A percentile compares a stretch with the other conserved stretches of the same genome.
These are phyloP conservation scores for Agrochola lychnidis DNA, from an alignment of 2,888 invertebrate genomes.

Conservation along the genomic window DNA sequence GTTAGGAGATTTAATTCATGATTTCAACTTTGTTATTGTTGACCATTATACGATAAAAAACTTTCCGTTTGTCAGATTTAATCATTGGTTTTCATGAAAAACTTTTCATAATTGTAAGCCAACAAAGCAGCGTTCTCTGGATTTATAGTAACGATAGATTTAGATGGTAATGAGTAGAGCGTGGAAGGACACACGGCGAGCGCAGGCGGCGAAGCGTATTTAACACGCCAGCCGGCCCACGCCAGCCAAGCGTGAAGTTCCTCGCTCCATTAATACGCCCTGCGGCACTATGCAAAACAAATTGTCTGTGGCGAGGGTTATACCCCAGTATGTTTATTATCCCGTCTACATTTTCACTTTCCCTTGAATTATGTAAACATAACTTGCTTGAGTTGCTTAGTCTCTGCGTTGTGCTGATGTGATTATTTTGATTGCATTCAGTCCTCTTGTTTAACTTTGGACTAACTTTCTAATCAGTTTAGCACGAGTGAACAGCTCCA, in stretches of 20 bases:
- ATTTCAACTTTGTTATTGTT: neutral
- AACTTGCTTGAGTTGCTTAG: slow-evolving; percentile 48
- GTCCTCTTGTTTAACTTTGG: slow-evolving; percentile 37
- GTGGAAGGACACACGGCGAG: slow-evolving; percentile 65
- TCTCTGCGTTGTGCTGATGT: slow-evolving; percentile 36
- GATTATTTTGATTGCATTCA: slow-evolving; percentile 35
- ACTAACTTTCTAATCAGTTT: slow-evolving; percentile 55
- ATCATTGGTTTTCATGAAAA: neutral
- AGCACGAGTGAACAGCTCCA: slow-evolving; percentile 37
- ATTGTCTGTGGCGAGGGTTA: slow-evolving; percentile 62
- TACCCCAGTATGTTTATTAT: slow-evolving; percentile 60
- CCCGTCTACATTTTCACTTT: slow-evolving; percentile 44
- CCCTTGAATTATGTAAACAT: slow-evolving; percentile 38
- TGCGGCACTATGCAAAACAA: slow-evolving; percentile 63
- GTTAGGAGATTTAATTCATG: neutral
- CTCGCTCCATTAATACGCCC: slow-evolving; percentile 80
- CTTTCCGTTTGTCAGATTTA: neutral
- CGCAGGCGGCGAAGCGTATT: slow-evolving; percentile 78
- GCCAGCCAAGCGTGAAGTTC: slow-evolving; percentile 78
- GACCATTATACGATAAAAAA: neutral
- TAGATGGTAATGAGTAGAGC: slow-evolving; percentile 62
- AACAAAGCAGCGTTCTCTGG: slow-evolving; percentile 11
- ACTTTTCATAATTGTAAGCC: slow-evolving; percentile 22
- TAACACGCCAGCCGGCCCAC: slow-evolving; percentile 76
- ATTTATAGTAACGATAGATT: slow-evolving; percentile 49